Conservation (phyloP, 2,797 vertebrate genomes). For the Emys orbicularis region DNA sequence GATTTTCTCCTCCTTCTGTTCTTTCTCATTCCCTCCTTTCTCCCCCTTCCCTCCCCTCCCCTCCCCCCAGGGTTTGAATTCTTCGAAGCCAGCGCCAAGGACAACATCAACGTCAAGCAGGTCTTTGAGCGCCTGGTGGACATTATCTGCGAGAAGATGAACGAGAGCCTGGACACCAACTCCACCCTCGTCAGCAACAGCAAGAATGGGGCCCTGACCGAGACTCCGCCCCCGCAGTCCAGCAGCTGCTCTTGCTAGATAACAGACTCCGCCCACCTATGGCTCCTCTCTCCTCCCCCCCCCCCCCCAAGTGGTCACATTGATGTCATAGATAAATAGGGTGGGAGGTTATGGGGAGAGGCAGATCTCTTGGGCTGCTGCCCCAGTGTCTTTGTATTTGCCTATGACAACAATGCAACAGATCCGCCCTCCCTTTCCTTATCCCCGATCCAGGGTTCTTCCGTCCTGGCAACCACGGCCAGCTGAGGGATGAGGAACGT, state of each 20-base stretch:
- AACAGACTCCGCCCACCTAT: neutral
- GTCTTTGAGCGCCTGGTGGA: conserved; percentile 93
- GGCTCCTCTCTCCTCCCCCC: neutral
- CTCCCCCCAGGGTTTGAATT: conserved; percentile 89
- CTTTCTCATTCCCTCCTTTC: neutral
- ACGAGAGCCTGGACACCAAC: conserved; percentile 87
- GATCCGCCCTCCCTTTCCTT: no score
- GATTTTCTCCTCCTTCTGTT: neutral
- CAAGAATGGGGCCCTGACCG: conserved; percentile 80
- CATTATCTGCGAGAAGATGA: conserved; percentile 94
- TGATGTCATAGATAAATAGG: neutral
- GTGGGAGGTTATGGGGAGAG: neutral
- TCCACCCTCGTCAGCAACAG: conserved; percentile 76
- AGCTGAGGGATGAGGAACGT: neutral
- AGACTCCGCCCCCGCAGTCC: conserved; percentile 79
- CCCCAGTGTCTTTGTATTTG: neutral
- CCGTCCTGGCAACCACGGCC: neutral
- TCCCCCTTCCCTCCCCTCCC: neutral
- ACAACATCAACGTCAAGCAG: conserved; percentile 93
- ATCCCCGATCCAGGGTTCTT: neutral
- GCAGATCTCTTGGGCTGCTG: neutral
- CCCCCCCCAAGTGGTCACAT: neutral
- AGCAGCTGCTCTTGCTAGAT: conserved; percentile 87
- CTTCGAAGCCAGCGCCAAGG: conserved; percentile 94
- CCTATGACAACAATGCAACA: neutral